Conservation (phyloP, 2,888 invertebrate genomes). For the Spodoptera littoralis region DNA sequence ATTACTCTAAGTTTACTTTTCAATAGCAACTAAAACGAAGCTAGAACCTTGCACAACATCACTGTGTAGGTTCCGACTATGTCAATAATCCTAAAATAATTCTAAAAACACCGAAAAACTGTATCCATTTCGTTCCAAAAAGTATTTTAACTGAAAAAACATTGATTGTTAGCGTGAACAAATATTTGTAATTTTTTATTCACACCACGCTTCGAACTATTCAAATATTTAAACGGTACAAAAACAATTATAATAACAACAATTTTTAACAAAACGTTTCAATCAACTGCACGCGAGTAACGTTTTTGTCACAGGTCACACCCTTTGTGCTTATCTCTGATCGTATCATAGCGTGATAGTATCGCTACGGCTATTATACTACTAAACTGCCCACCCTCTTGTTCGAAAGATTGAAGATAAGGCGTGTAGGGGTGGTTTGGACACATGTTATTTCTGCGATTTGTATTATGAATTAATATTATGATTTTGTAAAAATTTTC, state of each 20-base stretch:
- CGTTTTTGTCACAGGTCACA: conserved; percentile 57
- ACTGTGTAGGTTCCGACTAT: no score
- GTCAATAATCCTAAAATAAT: no score
- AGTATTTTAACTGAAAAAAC: not conserved
- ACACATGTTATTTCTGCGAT: conserved; percentile 48
- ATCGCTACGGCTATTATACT: conserved; percentile 56
- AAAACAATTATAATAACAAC: conserved; percentile 49
- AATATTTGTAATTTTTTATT: conserved; percentile 19
- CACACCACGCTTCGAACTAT: conserved; percentile 15
- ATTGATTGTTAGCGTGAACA: conserved; percentile 13
- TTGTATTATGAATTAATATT: conserved; percentile 12
- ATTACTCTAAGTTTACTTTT: no score
- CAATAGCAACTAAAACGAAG: no score
- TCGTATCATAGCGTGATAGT: conserved; percentile 55
- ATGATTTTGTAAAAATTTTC: not conserved
- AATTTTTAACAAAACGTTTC: conserved; percentile 51
- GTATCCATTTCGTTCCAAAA: not conserved
- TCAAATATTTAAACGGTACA: conserved; percentile 24
- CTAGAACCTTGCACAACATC: no score
- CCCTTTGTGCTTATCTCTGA: conserved; percentile 57
- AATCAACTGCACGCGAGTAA: conserved; percentile 48
- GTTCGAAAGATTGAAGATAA: conserved; percentile 66
- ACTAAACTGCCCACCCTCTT: conserved; percentile 64
- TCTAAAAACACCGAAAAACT: not conserved
- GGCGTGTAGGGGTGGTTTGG: conserved; percentile 47